Conservation (phyloP, 2,797 vertebrate genomes). For the Sebastes taczanowskii region DNA sequence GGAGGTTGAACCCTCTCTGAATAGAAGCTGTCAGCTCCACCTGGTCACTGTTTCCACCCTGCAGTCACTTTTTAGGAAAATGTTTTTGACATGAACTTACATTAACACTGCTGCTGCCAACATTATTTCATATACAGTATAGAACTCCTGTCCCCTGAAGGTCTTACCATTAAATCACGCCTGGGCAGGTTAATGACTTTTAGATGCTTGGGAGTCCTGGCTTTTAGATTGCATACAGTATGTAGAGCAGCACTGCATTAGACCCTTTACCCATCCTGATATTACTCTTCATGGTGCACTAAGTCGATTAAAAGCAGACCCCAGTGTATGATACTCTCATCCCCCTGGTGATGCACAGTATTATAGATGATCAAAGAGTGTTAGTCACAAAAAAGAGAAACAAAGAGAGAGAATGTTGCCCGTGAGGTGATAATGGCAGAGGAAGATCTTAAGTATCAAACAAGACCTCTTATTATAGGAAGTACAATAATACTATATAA, state of each 20-base stretch:
- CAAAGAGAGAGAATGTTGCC: background rate
- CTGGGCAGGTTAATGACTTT: background rate
- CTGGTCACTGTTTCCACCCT: background rate
- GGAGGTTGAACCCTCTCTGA: conserved; percentile 6
- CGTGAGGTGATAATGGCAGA: conserved; percentile 11
- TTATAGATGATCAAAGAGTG: conserved; percentile 17
- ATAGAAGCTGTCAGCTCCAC: background rate
- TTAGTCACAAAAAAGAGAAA: conserved; percentile 18
- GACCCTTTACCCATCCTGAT: background rate
- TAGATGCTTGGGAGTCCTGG: background rate
- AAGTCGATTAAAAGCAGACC: conserved; percentile 34
- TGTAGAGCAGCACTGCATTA: conserved; percentile 11
- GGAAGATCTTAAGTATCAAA: no score
- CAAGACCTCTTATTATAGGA: no score
- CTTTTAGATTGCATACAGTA: background rate
- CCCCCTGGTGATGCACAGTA: conserved; percentile 19
- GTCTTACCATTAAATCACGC: background rate
- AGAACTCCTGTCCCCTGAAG: background rate
- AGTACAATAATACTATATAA: no score
- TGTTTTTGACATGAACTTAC: background rate
- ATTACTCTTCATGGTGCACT: conserved; percentile 6
- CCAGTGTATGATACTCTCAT: conserved; percentile 11
- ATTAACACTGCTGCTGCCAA: background rate
- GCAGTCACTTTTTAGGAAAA: background rate
- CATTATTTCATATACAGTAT: background rate